Base-by-base conservation (phyloP, 2,797 vertebrate species). In the Columba guinea region DNA sequence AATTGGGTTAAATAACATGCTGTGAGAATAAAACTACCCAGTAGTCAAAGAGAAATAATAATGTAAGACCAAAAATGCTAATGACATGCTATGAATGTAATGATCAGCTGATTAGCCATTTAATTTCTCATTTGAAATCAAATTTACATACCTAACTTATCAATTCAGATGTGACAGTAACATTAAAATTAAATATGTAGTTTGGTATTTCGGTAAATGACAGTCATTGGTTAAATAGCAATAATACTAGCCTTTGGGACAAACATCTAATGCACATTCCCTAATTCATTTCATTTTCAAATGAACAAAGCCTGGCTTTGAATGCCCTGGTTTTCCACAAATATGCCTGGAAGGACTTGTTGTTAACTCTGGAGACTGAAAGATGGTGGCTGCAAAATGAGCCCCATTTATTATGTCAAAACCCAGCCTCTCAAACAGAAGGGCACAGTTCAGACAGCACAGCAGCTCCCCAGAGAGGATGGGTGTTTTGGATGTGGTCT, bases 121-220 rank as follows among this genome's bases (percentile, higher is more conserved):
- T 93, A 93, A 95, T 96, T 94, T 95, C 74, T 87, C 81, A 83
- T 91, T 94, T 87, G 80, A 89, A 95, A 93, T 92, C 32, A 84
- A 91, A 97, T 97, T 95, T 95, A 74, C 94, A 96, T 90, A 77
- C 46, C 75, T 77, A 87, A 92, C 88, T 90, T 95, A 89, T 87
- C 74, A 91, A 89, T 94, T 95, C 81, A 56, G 70, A 87, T 74
- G 77, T 96, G 88, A 93, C 90, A 91, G 90, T 77, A 85, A 80
- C 84, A 92, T 95, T 93, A 92, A 82, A 92, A 93, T 94, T 95
- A 96, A 96, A 93, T 90, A 90, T 73, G 75, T 71, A 75, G 58
- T 84, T 94, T 87, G 78, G 60, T 87, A 64, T 95, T 95, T 95
- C 90, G 96, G 95, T 74, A 96, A 93, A 95, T 96, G 95, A 93